These are phyloP conservation scores for Istiophorus platypterus DNA, from an alignment of 2,113 vertebrate genomes.

Conservation along the genomic window DNA sequence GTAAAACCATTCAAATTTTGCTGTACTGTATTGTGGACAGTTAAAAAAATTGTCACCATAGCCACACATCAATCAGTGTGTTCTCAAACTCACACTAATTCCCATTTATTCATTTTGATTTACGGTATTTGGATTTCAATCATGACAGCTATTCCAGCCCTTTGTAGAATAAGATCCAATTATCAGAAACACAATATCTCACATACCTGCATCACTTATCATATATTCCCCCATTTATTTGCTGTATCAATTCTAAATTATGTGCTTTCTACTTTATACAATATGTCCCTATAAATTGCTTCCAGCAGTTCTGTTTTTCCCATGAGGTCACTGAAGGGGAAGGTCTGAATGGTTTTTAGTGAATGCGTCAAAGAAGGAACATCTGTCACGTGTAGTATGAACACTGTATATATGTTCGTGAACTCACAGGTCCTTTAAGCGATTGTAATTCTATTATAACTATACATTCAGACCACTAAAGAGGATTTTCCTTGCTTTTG, in stretches of 20 bases:
- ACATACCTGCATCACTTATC: too few species aligned
- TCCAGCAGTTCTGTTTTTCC: conserved; percentile 10
- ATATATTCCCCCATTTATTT: not conserved
- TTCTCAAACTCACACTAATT: not conserved
- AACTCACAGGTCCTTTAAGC: not conserved
- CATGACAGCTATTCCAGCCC: not conserved
- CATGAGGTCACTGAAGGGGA: not conserved
- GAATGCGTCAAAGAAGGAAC: conserved; percentile 14
- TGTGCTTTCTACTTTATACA: not conserved
- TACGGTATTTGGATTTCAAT: not conserved
- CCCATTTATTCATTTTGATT: not conserved
- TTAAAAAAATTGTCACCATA: not conserved
- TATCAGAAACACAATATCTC: too few species aligned
- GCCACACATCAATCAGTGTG: not conserved
- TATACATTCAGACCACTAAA: not conserved
- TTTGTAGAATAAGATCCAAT: not conserved
- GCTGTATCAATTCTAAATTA: not conserved
- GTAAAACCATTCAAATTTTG: not conserved
- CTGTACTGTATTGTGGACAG: not conserved
- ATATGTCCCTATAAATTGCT: not conserved
- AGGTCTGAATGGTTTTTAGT: conserved; percentile 4
- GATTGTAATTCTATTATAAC: not conserved
- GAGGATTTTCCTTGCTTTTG: not conserved
- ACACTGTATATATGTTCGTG: not conserved
- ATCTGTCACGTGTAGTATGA: not conserved